A percentile compares a stretch with the other conserved stretches of the same genome.
Evolutionary conservation across 2,797 vertebrate genomes (phyloP).

Genomic region (Aphelocoma californica): DNA sequence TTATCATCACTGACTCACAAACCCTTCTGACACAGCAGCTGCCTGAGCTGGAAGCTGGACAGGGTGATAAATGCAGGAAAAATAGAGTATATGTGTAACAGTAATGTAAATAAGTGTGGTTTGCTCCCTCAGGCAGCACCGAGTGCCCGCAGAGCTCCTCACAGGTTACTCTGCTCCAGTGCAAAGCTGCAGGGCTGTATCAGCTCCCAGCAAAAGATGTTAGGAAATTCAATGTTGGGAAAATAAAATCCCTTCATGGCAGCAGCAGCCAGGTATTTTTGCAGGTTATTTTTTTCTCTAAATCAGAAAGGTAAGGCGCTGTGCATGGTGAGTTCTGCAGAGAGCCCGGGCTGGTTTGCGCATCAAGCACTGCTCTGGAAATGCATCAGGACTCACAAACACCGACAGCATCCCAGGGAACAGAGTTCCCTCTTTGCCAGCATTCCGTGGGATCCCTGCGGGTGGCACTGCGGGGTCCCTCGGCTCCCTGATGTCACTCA

Average conservation of each 20-base stretch:
- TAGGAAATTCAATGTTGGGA: neutral
- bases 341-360: accelerated
- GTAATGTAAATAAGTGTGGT: neutral
- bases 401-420: accelerated
- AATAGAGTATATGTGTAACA: neutral
- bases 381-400: accelerated
- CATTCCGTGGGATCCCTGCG: neutral
- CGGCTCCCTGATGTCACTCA: neutral
- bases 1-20: neutral
- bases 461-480: neutral
- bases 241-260: neutral
- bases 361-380: neutral
- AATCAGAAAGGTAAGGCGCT: neutral
- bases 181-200: neutral
- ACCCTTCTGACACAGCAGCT: neutral
- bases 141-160: neutral
- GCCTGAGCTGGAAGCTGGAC: neutral
- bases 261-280: neutral
- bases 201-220: neutral
- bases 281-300: neutral
- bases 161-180: neutral
- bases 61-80: neutral
- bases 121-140: neutral
- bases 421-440: neutral
- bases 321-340: neutral